Conservation (phyloP, 2,888 invertebrate species). For the Elegia similella region DNA sequence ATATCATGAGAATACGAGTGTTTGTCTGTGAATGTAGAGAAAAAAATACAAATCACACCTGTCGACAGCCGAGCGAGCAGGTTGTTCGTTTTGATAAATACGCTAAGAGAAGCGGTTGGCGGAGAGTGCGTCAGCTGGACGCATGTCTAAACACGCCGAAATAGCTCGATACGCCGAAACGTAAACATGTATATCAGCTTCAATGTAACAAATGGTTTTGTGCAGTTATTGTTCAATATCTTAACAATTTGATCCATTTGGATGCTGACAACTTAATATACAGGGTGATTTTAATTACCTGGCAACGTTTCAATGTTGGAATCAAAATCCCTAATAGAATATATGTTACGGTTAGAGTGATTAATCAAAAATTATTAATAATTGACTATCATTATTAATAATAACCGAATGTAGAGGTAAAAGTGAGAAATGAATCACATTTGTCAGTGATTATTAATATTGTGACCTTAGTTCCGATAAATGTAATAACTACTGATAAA, state of each 20-base stretch:
- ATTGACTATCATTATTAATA: no score
- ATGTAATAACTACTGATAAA: no score
- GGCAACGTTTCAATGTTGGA: no score
- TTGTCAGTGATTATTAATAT: no score
- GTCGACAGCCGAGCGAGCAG: neutral
- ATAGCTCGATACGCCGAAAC: constrained; percentile 45
- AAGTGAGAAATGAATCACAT: no score
- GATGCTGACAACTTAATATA: neutral
- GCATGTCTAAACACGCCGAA: constrained; percentile 62
- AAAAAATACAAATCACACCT: constrained; percentile 7
- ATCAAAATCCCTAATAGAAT: no score
- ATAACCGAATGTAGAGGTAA: no score
- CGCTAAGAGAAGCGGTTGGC: constrained; percentile 8
- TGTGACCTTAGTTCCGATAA: no score
- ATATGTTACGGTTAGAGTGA: no score
- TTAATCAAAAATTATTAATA: no score
- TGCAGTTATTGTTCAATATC: constrained; percentile 17
- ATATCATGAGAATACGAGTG: neutral
- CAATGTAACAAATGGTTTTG: constrained; percentile 15
- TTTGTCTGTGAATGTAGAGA: neutral
- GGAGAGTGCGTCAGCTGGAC: constrained; percentile 30
- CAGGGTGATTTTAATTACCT: no score
- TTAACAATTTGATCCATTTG: neutral
- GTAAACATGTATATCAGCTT: constrained; percentile 32
- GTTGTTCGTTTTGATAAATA: constrained; percentile 17